phyloP scores from a whole-genome alignment of 2,888 invertebrate species.

The Enoplolaimus lenunculus region DNA sequence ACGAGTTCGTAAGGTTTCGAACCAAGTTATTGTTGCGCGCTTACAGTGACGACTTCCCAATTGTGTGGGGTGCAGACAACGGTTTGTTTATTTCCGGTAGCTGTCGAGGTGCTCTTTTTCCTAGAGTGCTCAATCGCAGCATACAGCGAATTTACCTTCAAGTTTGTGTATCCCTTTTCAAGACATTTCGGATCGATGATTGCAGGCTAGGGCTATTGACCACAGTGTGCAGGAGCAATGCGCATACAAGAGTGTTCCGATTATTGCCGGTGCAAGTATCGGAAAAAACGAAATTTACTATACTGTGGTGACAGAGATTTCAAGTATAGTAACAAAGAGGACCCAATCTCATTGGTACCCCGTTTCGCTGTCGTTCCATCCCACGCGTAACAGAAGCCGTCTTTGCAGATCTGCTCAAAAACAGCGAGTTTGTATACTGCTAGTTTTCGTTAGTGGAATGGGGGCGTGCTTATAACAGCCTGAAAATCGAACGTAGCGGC shows the following conservation, averaged over 20 bases:
- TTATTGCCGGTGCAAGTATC: conserved; percentile 3
- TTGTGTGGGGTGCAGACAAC: background rate
- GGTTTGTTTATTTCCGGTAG: background rate
- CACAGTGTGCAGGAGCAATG: conserved; percentile 6
- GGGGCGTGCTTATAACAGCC: conserved; percentile 5
- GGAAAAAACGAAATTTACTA: too few relatives aligned
- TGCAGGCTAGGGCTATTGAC: background rate
- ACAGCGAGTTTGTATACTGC: conserved; percentile 16
- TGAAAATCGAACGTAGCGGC: conserved; percentile 18
- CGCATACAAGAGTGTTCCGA: background rate
- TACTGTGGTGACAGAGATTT: too few relatives aligned
- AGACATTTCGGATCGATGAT: conserved; percentile 16
- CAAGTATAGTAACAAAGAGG: conserved; percentile 12
- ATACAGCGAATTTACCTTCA: conserved; percentile 20
- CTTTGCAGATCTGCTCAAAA: background rate
- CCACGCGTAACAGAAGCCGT: conserved; percentile 5
- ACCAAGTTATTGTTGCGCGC: background rate
- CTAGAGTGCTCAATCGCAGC: conserved; percentile 14
- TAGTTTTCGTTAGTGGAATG: conserved; percentile 20
- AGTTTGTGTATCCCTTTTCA: conserved; percentile 16
- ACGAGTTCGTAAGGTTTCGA: background rate
- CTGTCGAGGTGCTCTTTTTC: background rate
- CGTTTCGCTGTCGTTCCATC: conserved; percentile 12
- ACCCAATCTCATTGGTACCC: conserved; percentile 17
- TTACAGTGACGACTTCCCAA: background rate